phyloP scores from a whole-genome alignment of 2,888 invertebrate species.

The Drosophila borborema region DNA sequence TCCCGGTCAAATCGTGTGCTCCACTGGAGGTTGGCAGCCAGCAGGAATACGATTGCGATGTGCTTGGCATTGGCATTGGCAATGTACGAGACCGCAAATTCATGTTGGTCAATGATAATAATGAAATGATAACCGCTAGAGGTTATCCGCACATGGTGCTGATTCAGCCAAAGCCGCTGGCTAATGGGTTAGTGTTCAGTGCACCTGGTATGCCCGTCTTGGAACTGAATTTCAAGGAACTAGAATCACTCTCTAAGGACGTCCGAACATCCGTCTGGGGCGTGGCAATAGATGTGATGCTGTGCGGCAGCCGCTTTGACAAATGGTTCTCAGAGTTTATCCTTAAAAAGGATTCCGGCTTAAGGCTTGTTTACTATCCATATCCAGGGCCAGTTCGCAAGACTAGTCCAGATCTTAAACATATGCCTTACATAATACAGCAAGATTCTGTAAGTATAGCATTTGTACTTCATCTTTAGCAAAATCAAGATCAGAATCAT shows the following conservation, averaged over 20 bases:
- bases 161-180: constrained; percentile 68
- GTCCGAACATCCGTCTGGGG: constrained; percentile 87
- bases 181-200: constrained; percentile 86
- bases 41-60: constrained; percentile 69
- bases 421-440: constrained; percentile 66
- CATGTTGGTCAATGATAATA: constrained; percentile 80
- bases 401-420: constrained; percentile 71
- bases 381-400: constrained; percentile 82
- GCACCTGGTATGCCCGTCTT: constrained; percentile 87
- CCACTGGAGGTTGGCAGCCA: constrained; percentile 52
- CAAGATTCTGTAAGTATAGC: constrained; percentile 69
- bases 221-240: constrained; percentile 83
- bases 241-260: constrained; percentile 63
- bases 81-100: constrained; percentile 76
- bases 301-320: constrained; percentile 90
- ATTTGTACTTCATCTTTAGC: neutral
- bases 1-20: constrained; percentile 83
- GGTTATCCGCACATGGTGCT: constrained; percentile 80
- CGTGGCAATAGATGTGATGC: constrained; percentile 87
- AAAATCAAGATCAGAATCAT: neutral
- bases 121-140: constrained; percentile 81
- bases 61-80: constrained; percentile 73
- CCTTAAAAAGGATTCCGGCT: constrained; percentile 85
- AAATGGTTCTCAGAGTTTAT: constrained; percentile 89
- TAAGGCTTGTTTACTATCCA: constrained; percentile 88